Conservation (phyloP, 2,113 vertebrate genomes). For the Syngnathus typhle region DNA sequence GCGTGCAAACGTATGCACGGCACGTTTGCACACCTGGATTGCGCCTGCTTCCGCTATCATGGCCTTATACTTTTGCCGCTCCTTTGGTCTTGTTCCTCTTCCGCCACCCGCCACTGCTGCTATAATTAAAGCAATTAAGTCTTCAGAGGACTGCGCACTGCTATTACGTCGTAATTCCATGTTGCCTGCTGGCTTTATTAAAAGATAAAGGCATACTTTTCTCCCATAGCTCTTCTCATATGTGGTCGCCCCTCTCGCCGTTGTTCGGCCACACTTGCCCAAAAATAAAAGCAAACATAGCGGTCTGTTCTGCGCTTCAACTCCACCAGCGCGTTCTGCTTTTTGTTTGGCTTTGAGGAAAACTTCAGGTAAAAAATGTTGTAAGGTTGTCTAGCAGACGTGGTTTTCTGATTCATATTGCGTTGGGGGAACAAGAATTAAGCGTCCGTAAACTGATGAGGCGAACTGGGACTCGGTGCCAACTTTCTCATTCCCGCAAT, state of each 20-base stretch:
- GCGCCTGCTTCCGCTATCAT: slow-evolving; percentile 39
- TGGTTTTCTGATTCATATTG: too few species aligned
- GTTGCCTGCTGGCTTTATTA: slow-evolving; percentile 77
- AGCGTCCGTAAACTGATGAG: too few species aligned
- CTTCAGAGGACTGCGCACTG: slow-evolving; percentile 70
- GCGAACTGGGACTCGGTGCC: too few species aligned
- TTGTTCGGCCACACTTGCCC: slow-evolving; percentile 42
- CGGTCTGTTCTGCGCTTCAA: not conserved
- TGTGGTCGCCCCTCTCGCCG: slow-evolving; percentile 53
- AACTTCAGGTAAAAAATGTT: too few species aligned
- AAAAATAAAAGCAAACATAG: slow-evolving; percentile 49
- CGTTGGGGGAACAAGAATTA: too few species aligned
- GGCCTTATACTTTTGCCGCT: slow-evolving; percentile 9
- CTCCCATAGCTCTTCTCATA: slow-evolving; percentile 66
- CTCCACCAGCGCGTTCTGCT: not conserved
- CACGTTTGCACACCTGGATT: slow-evolving; percentile 25
- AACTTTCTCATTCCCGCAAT: too few species aligned
- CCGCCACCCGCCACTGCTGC: slow-evolving; percentile 40
- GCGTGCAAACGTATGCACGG: not conserved
- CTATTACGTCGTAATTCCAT: slow-evolving; percentile 74
- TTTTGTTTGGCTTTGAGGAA: too few species aligned
- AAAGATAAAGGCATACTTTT: slow-evolving; percentile 76
- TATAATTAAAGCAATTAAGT: slow-evolving; percentile 79
- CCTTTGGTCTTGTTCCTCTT: slow-evolving; percentile 16
- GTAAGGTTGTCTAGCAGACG: too few species aligned